Evolutionary conservation across 2,888 invertebrate genomes (phyloP).

Genomic region (Scaptodrosophila latifasciaeformis): DNA sequence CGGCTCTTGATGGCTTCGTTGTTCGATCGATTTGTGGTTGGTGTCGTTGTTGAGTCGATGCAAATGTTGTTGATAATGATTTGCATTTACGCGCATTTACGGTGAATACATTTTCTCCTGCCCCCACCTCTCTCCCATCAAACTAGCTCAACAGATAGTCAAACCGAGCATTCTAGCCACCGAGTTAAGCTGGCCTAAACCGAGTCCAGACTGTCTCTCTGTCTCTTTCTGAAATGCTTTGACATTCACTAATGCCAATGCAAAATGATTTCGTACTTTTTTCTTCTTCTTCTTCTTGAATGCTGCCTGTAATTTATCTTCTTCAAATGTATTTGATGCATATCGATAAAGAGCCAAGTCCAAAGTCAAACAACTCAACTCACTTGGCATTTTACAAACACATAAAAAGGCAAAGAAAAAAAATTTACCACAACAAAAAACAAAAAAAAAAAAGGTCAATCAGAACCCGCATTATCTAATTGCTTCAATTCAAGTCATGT

Average conservation of each 20-base stretch:
- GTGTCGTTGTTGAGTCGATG: slow-evolving; percentile 24
- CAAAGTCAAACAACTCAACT: no score
- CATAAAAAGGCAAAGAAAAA: no score
- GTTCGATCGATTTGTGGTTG: slow-evolving; percentile 1
- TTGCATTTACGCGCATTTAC: slow-evolving; percentile 53
- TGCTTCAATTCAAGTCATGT: no score
- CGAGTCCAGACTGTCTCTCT: no score
- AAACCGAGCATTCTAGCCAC: slow-evolving; percentile 2
- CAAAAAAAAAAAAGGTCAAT: no score
- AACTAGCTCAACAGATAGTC: no score
- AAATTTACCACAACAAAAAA: no score
- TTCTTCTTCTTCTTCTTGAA: no score
- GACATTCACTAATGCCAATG: slow-evolving; percentile 38
- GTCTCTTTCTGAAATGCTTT: no score
- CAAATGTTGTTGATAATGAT: slow-evolving; percentile 58
- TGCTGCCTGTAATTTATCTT: slow-evolving; percentile 57
- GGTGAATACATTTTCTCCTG: slow-evolving; percentile 5
- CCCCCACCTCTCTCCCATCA: no score
- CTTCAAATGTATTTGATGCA: slow-evolving; percentile 43
- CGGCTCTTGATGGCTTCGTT: not conserved
- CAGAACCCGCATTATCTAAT: no score
- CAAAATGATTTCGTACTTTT: slow-evolving; percentile 47
- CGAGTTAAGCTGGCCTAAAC: slow-evolving; percentile 17
- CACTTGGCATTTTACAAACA: no score
- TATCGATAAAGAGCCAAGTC: slow-evolving; percentile 19